phyloP scores from a whole-genome alignment of 2,113 vertebrate species.

The Meleagris gallopavo region DNA sequence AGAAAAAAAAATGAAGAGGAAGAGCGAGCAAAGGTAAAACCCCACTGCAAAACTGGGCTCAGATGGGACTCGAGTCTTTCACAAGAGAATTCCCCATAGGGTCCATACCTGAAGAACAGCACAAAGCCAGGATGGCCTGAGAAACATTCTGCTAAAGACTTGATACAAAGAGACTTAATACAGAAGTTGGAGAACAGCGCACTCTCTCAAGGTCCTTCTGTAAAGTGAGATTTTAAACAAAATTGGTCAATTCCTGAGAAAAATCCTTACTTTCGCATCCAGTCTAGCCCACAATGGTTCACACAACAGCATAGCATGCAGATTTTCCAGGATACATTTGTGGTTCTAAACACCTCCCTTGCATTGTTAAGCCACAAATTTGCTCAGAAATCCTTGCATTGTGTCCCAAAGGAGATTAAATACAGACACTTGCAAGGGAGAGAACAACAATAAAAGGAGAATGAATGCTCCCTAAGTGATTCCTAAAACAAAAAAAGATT shows the following conservation, averaged over 20 bases:
- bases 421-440: constrained; percentile 41
- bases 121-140: fast-evolving
- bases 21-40: fast-evolving
- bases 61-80: fast-evolving
- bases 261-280: not conserved
- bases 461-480: constrained; percentile 67
- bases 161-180: too few relatives aligned
- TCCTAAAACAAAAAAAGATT: constrained; percentile 49
- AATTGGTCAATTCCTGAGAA: not conserved
- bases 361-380: constrained; percentile 43
- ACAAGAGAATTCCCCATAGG: fast-evolving
- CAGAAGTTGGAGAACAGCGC: too few relatives aligned
- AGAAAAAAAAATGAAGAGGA: fast-evolving
- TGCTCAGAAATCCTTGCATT: constrained; percentile 39
- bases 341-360: constrained; percentile 26
- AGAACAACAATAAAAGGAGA: constrained; percentile 70
- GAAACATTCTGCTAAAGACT: not conserved
- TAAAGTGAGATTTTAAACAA: not conserved
- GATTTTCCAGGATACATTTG: constrained; percentile 24
- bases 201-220: not conserved
- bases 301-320: not conserved
- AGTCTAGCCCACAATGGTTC: not conserved
- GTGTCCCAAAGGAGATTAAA: constrained; percentile 64
- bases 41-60: not conserved
- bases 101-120: not conserved